Evolutionary conservation across 2,888 invertebrate genomes (phyloP), one percentile per base, ranked within the genome.

Genomic region (Tachystola acroxantha): DNA sequence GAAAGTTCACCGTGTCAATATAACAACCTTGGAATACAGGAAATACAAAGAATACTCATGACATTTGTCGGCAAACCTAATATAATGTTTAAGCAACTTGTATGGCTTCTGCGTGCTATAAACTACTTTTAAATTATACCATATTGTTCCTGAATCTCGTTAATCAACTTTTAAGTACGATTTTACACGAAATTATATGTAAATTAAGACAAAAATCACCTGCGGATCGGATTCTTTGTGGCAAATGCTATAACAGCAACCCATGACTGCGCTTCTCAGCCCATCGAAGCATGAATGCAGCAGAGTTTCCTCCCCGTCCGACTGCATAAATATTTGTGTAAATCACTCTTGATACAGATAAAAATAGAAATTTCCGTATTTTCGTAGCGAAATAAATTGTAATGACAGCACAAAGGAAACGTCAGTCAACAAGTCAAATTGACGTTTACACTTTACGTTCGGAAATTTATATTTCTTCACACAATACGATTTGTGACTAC

Each of bases 211-310:
- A 40, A 34, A 40, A 16, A 20, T 41, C 37, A 92, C 92, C 91
- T 92, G 92, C 40, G 90, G 88, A 50, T 91, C 88, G 45, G 79
- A 88, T 64, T 92, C 92, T 73, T 92, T 91, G 61, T 91, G 91
- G 68, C 92, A 92, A 59, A 91, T 89, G 76, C 92, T 92, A 71
- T 91, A 92, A 71, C 92, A 93, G 73, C 91, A 91, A 56, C 91
- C 91, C 91, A 91, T 91, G 64, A 81, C 80, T 63, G 82, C 77
- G 55, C 46, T 81, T 64, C 76, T 85, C 45, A 85, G 54, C 40
- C 81, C 80, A 54, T 75, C 73, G 76, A 84, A 85, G 75, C 85
- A 86, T 80, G 84, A 84, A 78, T 81, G 82, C 75, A 84, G 59
- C 58, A 73, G 52, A 52, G 64, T 67, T 55, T 80, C 80, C 54